Base-by-base conservation (phyloP, 1,140 invertebrate genomes). In the Physella acuta region DNA sequence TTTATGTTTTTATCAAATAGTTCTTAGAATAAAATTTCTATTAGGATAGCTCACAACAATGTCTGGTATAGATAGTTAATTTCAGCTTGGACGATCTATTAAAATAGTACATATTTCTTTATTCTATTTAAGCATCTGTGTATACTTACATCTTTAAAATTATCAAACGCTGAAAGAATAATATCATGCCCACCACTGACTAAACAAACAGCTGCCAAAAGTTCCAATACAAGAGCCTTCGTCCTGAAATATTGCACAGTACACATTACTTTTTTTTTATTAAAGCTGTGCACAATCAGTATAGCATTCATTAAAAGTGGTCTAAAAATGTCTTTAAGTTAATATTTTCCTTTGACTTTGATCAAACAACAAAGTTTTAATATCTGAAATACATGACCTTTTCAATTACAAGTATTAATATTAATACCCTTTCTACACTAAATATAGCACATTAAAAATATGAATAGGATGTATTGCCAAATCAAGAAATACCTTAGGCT, bases 121-220 rank as follows among this genome's bases (percentile, higher is more conserved):
- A n/a, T n/a, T n/a, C n/a, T n/a, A n/a, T n/a, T n/a, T n/a, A n/a
- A n/a, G n/a, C n/a, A n/a, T n/a, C n/a, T n/a, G 34, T 33, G 8
- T 39, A 26, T 24, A 80, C 89, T 90, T 70, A 94, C 90, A 81
- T 94, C 92, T 87, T 98, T 98, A 83, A 99, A 99, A 85, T 97
- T 96, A 84, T 99, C 94, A 85, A 99, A 99, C 0, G 97, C 96
- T 5, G 91, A 92, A 17, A 99, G 87, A 76, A 99, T 98, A 76
- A 98, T 96, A 86, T 98, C 94, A 83, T 99, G 97, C 4, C 97
- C 97, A 20, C 96, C 96, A 86, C 97, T 97, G 39, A 99, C 95
- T 72, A 99, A 87, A 85, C 97, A 99, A 71, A 99, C 98, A 34
- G 89, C 89, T 26, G 89, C 89, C 55, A 99, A 87, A 26, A 99